A percentile compares a stretch with the other conserved stretches of the same genome.
Evolutionary conservation across 2,888 invertebrate species (phyloP).

Genomic region (Belgica antarctica): DNA sequence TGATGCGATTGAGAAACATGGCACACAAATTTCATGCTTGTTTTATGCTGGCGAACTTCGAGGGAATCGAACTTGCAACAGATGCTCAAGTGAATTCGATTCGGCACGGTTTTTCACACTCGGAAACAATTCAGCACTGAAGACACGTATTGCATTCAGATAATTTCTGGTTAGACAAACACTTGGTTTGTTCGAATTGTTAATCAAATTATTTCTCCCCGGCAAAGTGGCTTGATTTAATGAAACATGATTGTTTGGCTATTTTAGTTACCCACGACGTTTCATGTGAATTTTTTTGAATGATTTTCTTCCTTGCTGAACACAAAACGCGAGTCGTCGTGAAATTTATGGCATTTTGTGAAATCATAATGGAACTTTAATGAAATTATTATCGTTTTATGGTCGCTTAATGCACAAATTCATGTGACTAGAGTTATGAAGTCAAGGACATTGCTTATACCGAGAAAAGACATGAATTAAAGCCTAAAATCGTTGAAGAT

Average conservation of each 20-base stretch:
- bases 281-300: background rate
- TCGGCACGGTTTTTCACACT: background rate
- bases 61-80: background rate
- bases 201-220: background rate
- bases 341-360: background rate
- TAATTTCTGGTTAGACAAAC: background rate
- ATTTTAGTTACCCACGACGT: background rate
- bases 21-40: background rate
- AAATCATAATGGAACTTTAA: slow-evolving; percentile 22
- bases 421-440: background rate
- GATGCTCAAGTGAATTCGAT: slow-evolving; percentile 8
- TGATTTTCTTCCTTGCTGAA: background rate
- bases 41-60: background rate
- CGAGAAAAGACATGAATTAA: no score
- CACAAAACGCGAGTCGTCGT: background rate
- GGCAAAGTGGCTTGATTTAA: background rate
- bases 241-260: background rate
- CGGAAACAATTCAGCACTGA: background rate
- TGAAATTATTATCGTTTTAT: slow-evolving; percentile 25
- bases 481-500: no score
- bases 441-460: background rate
- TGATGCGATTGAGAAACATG: background rate
- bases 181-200: background rate
- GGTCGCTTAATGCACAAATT: background rate
- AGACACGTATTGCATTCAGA: background rate